Evolutionary conservation across 53 echinoderm and acorn worm genomes (phyloP).

Genomic region (Holothuria scabra): DNA sequence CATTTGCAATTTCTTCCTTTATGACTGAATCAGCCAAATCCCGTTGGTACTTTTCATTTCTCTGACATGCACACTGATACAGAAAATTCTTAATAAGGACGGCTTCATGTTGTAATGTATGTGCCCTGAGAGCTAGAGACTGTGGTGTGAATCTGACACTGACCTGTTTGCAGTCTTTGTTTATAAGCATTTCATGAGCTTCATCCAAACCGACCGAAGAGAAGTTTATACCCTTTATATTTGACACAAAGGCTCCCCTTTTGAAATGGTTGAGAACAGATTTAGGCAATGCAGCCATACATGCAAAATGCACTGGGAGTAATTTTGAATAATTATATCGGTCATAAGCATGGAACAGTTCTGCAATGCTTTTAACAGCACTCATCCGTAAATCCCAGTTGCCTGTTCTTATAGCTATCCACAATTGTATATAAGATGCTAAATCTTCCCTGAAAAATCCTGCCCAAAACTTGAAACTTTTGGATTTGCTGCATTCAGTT

Average conservation of each 20-base stretch:
- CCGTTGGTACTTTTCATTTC: conserved; percentile 26
- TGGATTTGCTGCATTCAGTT: conserved; percentile 48
- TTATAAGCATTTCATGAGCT: conserved; percentile 68
- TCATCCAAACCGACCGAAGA: conserved; percentile 72
- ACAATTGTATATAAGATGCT: conserved; percentile 59
- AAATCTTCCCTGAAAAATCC: conserved; percentile 56
- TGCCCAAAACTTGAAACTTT: conserved; percentile 73
- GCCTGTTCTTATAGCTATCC: conserved; percentile 53
- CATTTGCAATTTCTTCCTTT: conserved; percentile 53
- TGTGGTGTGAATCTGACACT: background rate
- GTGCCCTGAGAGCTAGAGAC: conserved; percentile 43
- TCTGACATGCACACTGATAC: conserved; percentile 28
- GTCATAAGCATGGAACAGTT: conserved; percentile 74
- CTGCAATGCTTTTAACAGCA: conserved; percentile 60
- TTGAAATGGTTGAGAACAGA: conserved; percentile 56
- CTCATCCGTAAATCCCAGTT: conserved; percentile 60
- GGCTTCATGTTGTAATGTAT: conserved; percentile 57
- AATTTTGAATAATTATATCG: conserved; percentile 61
- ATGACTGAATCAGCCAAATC: conserved; percentile 58
- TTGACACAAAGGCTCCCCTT: conserved; percentile 61
- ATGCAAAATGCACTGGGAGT: conserved; percentile 62
- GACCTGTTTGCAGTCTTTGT: conserved; percentile 65
- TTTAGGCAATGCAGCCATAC: conserved; percentile 41
- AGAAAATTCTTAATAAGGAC: conserved; percentile 42
- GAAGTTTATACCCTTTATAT: conserved; percentile 54